phyloP scores from a whole-genome alignment of 2,113 vertebrate species.

The Chloebia gouldiae region DNA sequence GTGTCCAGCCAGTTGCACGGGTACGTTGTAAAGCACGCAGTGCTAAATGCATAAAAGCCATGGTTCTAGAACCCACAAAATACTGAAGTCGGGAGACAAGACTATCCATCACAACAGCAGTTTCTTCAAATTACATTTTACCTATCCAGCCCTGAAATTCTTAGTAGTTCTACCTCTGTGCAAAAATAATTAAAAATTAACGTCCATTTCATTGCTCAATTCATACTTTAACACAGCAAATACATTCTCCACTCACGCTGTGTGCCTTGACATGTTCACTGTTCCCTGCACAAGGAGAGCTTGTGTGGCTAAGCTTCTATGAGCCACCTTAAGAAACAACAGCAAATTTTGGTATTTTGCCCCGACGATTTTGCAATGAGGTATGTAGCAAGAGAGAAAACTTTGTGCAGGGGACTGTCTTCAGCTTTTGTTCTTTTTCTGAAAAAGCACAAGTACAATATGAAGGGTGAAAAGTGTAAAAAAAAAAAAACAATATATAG shows the following conservation, averaged over 20 bases:
- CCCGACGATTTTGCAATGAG: background rate
- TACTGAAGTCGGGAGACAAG: background rate
- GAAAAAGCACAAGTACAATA: background rate
- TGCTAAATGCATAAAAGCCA: background rate
- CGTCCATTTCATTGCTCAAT: background rate
- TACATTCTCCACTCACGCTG: accelerated
- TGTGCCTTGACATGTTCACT: background rate
- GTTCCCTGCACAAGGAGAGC: background rate
- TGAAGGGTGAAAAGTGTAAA: background rate
- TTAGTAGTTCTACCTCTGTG: background rate
- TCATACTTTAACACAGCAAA: background rate
- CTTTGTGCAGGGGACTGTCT: background rate
- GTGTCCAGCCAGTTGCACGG: background rate
- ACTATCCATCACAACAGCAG: background rate
- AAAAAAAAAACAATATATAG: background rate
- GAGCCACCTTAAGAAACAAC: background rate
- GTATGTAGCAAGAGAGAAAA: accelerated
- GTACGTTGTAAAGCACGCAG: background rate
- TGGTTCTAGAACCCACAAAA: background rate
- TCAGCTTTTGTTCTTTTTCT: background rate
- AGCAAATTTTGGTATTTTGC: background rate
- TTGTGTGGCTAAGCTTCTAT: background rate
- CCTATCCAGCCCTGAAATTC: background rate
- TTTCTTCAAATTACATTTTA: background rate
- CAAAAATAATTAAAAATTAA: background rate